Evolutionary conservation across 2,888 invertebrate genomes (phyloP), one percentile per base, ranked within the genome.

Genomic region (Diachrysia chrysitis): DNA sequence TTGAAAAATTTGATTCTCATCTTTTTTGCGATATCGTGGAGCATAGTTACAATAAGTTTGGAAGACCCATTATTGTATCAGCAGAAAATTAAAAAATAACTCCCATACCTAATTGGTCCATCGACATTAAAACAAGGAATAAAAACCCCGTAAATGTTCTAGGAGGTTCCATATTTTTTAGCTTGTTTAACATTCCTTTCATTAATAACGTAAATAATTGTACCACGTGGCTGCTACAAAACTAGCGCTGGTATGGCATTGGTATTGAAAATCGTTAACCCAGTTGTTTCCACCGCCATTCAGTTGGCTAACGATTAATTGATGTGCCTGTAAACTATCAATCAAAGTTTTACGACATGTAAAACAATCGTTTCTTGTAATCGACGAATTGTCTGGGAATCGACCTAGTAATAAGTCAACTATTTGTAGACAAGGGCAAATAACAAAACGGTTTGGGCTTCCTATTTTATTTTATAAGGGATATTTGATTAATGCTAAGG

Each of bases 251-350:
- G 73, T 59, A 80, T 71, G 84, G 83, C 85, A 83, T 82, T 89
- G 85, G 87, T 90, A 91, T 90, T 90, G 92, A 89, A 91, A 87
- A 89, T 88, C 86, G 89, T 91, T 92, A 93, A 93, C 92, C 92
- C 82, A 91, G 87, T 83, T 85, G 82, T 81, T 76, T 77, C 76
- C 75, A 59, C 66, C 78, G 80, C 84, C 87, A 88, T 91, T 89
- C 89, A 85, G 85, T 79, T 80, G 86, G 85, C 83, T 81, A 83
- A 83, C 82, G 88, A 87, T 91, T 92, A 93, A 93, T 93, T 92
- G 93, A 93, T 90, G 93, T 85, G 89, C 91, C 89, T 84, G 87
- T 92, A 92, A 92, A 91, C 92, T 88, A 93, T 94, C 93, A 93
- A 94, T 94, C 94, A 94, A 89, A 88, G 89, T 91, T 94, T 94